Evolutionary conservation across 2,888 invertebrate genomes (phyloP).

Genomic region (Aleiodes leptofemur): DNA sequence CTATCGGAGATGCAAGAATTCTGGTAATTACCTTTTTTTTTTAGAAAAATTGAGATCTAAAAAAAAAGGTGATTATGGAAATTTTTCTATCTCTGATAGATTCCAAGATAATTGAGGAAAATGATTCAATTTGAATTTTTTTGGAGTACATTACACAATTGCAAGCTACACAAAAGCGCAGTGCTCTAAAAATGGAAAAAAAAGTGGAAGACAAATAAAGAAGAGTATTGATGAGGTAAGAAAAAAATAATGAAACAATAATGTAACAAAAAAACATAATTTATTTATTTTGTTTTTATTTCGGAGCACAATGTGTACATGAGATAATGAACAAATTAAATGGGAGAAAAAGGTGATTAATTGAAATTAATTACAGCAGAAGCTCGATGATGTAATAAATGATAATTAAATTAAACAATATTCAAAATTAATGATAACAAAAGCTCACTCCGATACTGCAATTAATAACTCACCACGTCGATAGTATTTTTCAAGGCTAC

Average conservation of each 20-base stretch:
- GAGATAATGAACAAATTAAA: not conserved
- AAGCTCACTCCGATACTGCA: not conserved
- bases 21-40: too few species aligned
- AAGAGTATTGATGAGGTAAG: slow-evolving; percentile 25
- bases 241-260: slow-evolving; percentile 1
- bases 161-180: too few species aligned
- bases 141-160: too few species aligned
- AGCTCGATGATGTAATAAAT: slow-evolving; percentile 21
- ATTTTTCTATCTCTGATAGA: too few species aligned
- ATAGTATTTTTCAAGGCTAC: slow-evolving; percentile 73
- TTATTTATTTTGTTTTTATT: too few species aligned
- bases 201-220: not conserved
- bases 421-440: not conserved
- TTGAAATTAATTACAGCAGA: slow-evolving; percentile 1
- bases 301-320: too few species aligned
- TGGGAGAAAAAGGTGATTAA: not conserved
- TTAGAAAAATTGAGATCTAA: too few species aligned
- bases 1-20: too few species aligned
- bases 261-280: slow-evolving; percentile 23
- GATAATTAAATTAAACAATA: not conserved
- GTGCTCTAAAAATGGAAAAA: too few species aligned
- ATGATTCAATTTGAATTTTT: too few species aligned
- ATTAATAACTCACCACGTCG: slow-evolving; percentile 71
- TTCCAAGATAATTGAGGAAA: too few species aligned
- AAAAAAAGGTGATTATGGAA: too few species aligned